Evolutionary conservation across 2,113 vertebrate genomes (phyloP), one percentile per base, ranked within the genome.

Genomic region (Rhodinocichla rosea): DNA sequence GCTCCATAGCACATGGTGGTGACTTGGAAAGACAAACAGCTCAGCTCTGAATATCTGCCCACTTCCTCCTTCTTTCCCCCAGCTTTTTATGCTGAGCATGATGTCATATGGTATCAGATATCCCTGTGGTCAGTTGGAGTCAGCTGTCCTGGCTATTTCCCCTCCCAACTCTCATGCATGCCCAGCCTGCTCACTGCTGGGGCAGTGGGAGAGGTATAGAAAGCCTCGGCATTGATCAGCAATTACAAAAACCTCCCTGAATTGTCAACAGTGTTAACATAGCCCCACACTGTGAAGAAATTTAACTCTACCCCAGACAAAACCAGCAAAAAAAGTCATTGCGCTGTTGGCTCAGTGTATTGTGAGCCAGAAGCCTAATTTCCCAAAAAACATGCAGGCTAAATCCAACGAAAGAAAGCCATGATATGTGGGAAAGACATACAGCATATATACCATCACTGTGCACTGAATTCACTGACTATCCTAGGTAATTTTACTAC

Each of bases 1-100:
- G 10, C 39, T 73, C n/a, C 15, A 19, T 27, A 15, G 16, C 30
- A 35, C 10, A 7, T 16, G 32, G 9, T 0, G 1, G n/a, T 45
- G 39, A 32, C 45, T 32, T 53, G 22, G 44, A 30, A 53, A 53
- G 26, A 35, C 11, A 53, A 79, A 47, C 1, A 8, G 6, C 20
- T n/a, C 26, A 35, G 35, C 28, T 59, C 7, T 4, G 3, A 45
- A 23, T n/a, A 4, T 21, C 21, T 13, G 9, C 1, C 7, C 8
- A 15, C 14, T 44, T n/a, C 39, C 24, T 39, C 16, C 26, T 49
- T 37, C 64, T 50, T 78, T 23, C 11, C 14, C 15, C 9, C 50
- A 60, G 28, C 2, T 67, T 75, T 57, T 42, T 65, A 45, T 65
- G 33, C 22, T 79, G 18, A 59, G 14, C 8, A 13, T 65, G 59